Evolutionary conservation across 2,797 vertebrate genomes (phyloP).

Genomic region (Aselliscus stoliczkanus): DNA sequence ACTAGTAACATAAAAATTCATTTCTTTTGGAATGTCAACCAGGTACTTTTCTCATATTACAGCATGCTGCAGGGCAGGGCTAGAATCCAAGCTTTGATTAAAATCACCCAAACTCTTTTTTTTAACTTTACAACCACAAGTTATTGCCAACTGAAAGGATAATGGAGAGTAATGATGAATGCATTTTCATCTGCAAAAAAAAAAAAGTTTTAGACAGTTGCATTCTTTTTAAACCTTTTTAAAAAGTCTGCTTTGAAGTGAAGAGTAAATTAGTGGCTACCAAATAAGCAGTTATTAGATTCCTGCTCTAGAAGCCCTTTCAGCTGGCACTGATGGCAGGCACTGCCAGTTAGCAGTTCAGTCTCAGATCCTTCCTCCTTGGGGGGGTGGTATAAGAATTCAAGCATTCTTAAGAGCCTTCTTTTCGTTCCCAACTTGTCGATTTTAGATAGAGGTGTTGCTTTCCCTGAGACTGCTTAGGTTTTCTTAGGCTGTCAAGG

Average conservation of each 20-base stretch:
- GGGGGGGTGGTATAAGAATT: not conserved
- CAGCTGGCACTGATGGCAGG: not conserved
- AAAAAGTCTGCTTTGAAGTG: constrained; percentile 40
- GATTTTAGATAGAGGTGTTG: constrained; percentile 26
- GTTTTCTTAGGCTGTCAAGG: not conserved
- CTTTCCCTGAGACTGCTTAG: not conserved
- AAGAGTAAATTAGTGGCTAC: constrained; percentile 29
- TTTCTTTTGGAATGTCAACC: constrained; percentile 71
- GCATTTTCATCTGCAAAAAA: constrained; percentile 55
- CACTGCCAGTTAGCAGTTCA: not conserved
- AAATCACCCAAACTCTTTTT: constrained; percentile 25
- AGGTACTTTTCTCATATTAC: constrained; percentile 64
- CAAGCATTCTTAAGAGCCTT: not conserved
- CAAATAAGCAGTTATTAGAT: not conserved
- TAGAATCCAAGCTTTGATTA: constrained; percentile 57
- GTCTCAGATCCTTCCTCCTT: not conserved
- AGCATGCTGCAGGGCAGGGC: constrained; percentile 54
- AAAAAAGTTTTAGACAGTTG: not conserved
- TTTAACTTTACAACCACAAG: constrained; percentile 43
- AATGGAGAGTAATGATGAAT: constrained; percentile 18
- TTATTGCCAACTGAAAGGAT: constrained; percentile 46
- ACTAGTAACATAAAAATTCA: constrained; percentile 17
- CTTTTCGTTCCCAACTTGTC: not conserved
- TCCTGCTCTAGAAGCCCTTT: not conserved
- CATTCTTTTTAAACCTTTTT: constrained; percentile 28